Conservation (phyloP, 2,113 vertebrate genomes). For the Dicentrarchus labrax region DNA sequence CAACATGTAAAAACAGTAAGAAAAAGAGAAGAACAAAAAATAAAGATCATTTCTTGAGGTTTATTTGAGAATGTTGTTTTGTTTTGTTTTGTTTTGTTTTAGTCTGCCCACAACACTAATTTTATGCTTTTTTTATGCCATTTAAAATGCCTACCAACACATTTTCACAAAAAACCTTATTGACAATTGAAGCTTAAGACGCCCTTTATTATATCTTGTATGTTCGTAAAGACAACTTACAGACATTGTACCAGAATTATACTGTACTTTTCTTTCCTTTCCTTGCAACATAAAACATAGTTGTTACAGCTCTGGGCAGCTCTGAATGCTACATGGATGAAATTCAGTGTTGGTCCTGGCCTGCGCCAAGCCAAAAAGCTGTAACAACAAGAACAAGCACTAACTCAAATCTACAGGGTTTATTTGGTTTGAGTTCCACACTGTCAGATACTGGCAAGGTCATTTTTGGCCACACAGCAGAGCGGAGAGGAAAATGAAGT, state of each 20-base stretch:
- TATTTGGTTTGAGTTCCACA: slow-evolving; percentile 74
- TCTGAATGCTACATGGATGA: slow-evolving; percentile 50
- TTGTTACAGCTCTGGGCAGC: slow-evolving; percentile 56
- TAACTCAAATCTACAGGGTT: slow-evolving; percentile 71
- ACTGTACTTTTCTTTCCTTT: slow-evolving; percentile 7
- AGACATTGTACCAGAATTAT: neutral
- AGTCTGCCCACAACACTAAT: slow-evolving; percentile 68
- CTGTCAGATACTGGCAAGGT: slow-evolving; percentile 66
- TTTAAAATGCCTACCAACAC: slow-evolving; percentile 50
- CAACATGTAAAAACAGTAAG: slow-evolving; percentile 69
- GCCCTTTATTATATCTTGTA: neutral
- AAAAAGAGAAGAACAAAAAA: slow-evolving; percentile 61
- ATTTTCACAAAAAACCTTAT: neutral
- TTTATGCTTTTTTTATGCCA: slow-evolving; percentile 55
- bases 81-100: slow-evolving; percentile 53
- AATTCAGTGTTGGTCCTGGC: slow-evolving; percentile 58
- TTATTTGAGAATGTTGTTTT: slow-evolving; percentile 44
- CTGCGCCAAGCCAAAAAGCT: slow-evolving; percentile 71
- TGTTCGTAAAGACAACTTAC: neutral
- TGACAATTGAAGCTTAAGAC: neutral
- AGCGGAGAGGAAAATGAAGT: slow-evolving; percentile 54
- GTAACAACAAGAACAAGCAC: slow-evolving; percentile 77
- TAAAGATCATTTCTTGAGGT: slow-evolving; percentile 66
- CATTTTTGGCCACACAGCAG: slow-evolving; percentile 44
- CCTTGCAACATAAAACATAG: slow-evolving; percentile 43